Percentiles rank a stretch among this genome's conserved stretches.
Evolutionary conservation across 1,140 invertebrate genomes (phyloP).

Genomic region (Armadillidium nasatum): DNA sequence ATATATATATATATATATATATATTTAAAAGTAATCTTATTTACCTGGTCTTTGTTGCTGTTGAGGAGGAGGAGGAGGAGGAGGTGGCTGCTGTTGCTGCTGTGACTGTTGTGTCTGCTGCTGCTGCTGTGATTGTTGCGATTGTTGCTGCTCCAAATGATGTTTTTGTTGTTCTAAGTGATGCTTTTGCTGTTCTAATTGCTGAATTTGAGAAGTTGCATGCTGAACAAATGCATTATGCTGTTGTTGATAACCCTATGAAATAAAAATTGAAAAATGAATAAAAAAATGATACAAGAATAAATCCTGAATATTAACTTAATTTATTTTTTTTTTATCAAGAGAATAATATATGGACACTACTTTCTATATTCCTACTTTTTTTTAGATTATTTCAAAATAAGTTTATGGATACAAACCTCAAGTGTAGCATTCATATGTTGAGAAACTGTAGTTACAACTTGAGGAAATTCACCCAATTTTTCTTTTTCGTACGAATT

Average conservation of each 20-base stretch:
- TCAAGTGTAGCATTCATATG: conserved; percentile 43
- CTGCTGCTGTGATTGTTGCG: conserved; percentile 29
- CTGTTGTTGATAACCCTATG: conserved; percentile 74
- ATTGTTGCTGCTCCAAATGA: conserved; percentile 40
- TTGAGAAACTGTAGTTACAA: conserved; percentile 43
- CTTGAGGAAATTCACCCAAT: conserved; percentile 40
- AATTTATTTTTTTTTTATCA: no score
- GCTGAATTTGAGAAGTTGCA: conserved; percentile 64
- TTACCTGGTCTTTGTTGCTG: neutral
- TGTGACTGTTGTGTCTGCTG: neutral
- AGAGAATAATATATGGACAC: no score
- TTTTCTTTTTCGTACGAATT: conserved; percentile 34
- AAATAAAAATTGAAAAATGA: neutral
- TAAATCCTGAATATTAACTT: neutral
- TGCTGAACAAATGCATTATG: conserved; percentile 92
- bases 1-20: no score
- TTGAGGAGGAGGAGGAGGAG: neutral
- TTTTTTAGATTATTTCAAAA: neutral
- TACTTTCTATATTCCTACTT: no score
- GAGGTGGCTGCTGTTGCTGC: conserved; percentile 37
- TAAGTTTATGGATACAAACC: conserved; percentile 19
- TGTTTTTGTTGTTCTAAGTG: conserved; percentile 58
- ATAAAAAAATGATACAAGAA: neutral
- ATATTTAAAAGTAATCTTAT: no score
- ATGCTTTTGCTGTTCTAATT: conserved; percentile 77